Evolutionary conservation across 2,888 invertebrate genomes (phyloP), one percentile per base, ranked within the genome.

Genomic region (Papilio gigon): DNA sequence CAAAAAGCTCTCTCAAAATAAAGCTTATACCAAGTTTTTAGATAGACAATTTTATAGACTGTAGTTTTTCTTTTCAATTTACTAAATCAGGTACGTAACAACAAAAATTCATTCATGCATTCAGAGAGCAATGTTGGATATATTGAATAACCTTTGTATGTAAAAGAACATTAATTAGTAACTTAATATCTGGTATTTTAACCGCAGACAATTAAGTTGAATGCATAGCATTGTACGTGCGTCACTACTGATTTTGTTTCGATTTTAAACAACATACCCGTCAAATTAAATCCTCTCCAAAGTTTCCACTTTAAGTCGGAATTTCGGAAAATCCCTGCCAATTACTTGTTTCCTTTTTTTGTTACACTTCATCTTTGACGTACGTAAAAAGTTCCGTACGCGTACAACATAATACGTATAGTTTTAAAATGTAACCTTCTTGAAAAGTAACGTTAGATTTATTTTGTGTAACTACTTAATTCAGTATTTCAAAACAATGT

Each of bases 111-210:
- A n/a, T n/a, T n/a, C 42, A 20, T 42, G 17, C 22, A 44, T 1
- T 22, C 22, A 20, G 22, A 22, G 44, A 22, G 9, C 9, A 35
- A 35, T 11, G 9, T 35, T n/a, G 12, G 11, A 35, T 20, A 50
- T 42, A 30, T 22, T 71, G 70, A 72, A 72, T 71, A 65, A 71
- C 74, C 76, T 78, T 76, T 75, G 76, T 77, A 77, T 78, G 76
- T 76, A 76, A 77, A 74, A 75, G 74, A 76, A 78, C 80, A 77
- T 78, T 80, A 80, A 83, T 81, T 79, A 81, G 72, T 73, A 76
- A 73, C 76, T 75, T 76, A 73, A 76, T 40, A 22, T 60, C 50
- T 44, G 47, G 47, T 50, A 60, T 27, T 37, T 33, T 30, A 67
- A 53, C 58, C 68, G 44, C 68, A 27, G 42, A 58, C 63, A 20